phyloP scores from a whole-genome alignment of 2,888 invertebrate species.

The Oligia fasciuncula region DNA sequence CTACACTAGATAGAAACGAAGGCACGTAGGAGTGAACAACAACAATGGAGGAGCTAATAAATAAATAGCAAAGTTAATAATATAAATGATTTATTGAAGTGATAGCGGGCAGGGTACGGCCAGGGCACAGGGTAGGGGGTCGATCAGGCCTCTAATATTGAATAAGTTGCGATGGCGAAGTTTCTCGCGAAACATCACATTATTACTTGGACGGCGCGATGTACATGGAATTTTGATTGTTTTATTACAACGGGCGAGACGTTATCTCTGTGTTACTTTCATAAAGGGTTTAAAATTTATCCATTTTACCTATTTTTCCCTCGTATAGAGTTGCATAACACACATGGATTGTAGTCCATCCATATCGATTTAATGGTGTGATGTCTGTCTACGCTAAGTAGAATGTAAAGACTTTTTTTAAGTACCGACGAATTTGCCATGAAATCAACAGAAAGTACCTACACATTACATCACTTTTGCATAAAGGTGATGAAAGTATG shows the following conservation, averaged over 20 bases:
- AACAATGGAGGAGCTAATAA: conserved; percentile 59
- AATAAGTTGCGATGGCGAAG: conserved; percentile 87
- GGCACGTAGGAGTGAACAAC: conserved; percentile 51
- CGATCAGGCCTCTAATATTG: conserved; percentile 83
- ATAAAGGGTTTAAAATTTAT: not conserved
- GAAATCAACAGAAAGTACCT: not conserved
- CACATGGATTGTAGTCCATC: not conserved
- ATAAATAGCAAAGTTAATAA: conserved; percentile 66
- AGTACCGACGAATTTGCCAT: not conserved
- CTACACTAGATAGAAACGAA: conserved; percentile 51
- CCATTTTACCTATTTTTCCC: not conserved
- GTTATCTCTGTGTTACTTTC: conserved; percentile 25
- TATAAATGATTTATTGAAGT: conserved; percentile 74
- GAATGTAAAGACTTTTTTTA: not conserved
- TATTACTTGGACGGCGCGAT: conserved; percentile 83
- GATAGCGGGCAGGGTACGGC: conserved; percentile 68
- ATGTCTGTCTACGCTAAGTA: not conserved
- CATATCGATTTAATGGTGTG: not conserved
- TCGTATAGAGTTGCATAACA: not conserved
- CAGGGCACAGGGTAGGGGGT: conserved; percentile 63
- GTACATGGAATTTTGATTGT: conserved; percentile 85
- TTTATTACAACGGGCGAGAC: conserved; percentile 72
- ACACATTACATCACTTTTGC: not conserved
- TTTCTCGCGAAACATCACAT: conserved; percentile 87
- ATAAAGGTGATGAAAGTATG: not conserved